A percentile compares a stretch with the other conserved stretches of the same genome.
These are phyloP conservation scores for Saccopteryx leptura DNA, from an alignment of 2,113 vertebrate genomes.

Conservation along the genomic window DNA sequence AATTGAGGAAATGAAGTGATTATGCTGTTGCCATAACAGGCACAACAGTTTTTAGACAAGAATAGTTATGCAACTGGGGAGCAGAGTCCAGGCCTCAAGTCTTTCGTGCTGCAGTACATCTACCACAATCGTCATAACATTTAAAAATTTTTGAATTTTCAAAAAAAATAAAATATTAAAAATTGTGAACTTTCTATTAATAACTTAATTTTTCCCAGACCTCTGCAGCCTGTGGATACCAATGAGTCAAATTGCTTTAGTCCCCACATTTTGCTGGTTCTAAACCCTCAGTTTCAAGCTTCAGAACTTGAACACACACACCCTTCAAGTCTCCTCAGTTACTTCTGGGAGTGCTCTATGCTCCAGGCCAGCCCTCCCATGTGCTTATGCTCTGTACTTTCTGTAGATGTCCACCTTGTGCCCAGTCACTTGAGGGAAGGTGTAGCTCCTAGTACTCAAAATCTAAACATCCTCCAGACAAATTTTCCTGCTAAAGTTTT, in stretches of 20 bases:
- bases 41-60: constrained; percentile 51
- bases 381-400: not conserved
- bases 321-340: not conserved
- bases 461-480: not conserved
- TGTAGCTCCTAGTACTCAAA: not conserved
- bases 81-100: not conserved
- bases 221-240: not conserved
- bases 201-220: not conserved
- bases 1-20: constrained; percentile 56
- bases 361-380: not conserved
- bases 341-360: not conserved
- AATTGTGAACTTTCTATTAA: not conserved
- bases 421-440: not conserved
- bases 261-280: not conserved
- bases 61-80: constrained; percentile 20
- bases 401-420: not conserved
- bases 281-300: not conserved
- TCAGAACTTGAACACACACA: not conserved
- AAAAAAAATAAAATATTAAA: constrained; percentile 22
- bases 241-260: not conserved
- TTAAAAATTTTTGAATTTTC: not conserved
- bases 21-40: constrained; percentile 54
- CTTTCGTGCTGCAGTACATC: constrained; percentile 26
- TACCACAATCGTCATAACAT: constrained; percentile 5
- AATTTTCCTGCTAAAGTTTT: constrained; percentile 6